These are phyloP conservation scores for Campopleginae sp. DNA, from an alignment of 2,888 invertebrate genomes.

Conservation along the genomic window DNA sequence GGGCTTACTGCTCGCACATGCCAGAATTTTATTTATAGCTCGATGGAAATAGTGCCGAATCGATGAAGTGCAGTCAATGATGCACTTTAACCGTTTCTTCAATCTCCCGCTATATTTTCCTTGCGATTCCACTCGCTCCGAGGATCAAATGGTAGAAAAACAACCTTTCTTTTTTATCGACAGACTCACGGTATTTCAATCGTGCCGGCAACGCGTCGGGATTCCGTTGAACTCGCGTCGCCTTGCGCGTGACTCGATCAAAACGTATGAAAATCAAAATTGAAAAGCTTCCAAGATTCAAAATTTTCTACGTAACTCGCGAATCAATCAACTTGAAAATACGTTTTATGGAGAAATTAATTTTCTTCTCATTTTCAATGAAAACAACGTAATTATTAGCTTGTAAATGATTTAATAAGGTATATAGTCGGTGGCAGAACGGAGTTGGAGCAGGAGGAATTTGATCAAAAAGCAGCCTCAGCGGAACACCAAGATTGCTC, in stretches of 20 bases:
- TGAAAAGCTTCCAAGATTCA: not conserved
- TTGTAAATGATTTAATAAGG: not conserved
- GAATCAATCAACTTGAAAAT: not conserved
- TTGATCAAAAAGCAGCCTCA: constrained; percentile 19
- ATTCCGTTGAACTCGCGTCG: not conserved
- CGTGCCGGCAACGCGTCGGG: not conserved
- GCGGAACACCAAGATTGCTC: constrained; percentile 16
- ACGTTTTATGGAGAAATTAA: not conserved
- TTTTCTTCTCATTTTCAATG: not conserved
- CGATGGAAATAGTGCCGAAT: constrained; percentile 53
- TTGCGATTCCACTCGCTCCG: not conserved
- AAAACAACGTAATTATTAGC: not conserved
- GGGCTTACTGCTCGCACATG: constrained; percentile 60
- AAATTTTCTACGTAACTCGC: too few species aligned
- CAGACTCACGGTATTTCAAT: not conserved
- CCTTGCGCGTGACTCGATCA: not conserved
- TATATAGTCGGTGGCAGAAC: not conserved
- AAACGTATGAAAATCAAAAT: not conserved
- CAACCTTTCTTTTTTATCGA: not conserved
- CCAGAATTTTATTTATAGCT: constrained; percentile 70
- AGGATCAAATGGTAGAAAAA: constrained; percentile 16
- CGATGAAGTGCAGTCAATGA: constrained; percentile 46
- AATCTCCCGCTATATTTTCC: constrained; percentile 17
- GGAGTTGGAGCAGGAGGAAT: not conserved
- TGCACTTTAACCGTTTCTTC: constrained; percentile 33